Evolutionary conservation across 1,140 invertebrate genomes (phyloP), one percentile per base, ranked within the genome.

Genomic region (Schlechtendalia chinensis): DNA sequence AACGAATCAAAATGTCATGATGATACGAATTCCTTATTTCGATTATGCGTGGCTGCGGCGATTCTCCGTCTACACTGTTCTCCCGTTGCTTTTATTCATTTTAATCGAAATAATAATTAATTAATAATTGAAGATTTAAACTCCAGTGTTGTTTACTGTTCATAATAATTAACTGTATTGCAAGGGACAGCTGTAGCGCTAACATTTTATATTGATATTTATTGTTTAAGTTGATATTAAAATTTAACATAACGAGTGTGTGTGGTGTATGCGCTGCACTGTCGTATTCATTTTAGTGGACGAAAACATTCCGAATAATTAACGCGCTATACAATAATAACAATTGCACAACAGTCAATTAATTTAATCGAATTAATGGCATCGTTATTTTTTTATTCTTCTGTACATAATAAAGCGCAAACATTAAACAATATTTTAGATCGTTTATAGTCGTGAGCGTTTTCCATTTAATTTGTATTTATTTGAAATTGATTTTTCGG

Each of bases 201-300:
- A 32, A 16, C n/a, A n/a, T n/a, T n/a, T n/a, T n/a, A n/a, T 32
- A 63, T 63, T 63, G 19, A 63, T 17, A 65, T 65, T 45, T 67
- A 67, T 67, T 11, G n/a, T 47, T 22, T n/a, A 67, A 67, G n/a
- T 47, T 17, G 45, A 8, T 67, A 67, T 6, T 47, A 67, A 22
- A 19, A 45, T n/a, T 67, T n/a, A 39, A 39, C 32, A 39, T 39
- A 4, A 39, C 32, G 8, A 39, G 32, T 39, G 8, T 39, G 8
- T 39, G 8, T 39, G 32, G 32, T 39, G 32, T 39, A 39, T 8
- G 32, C n/a, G n/a, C n/a, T n/a, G n/a, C n/a, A n/a, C n/a, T n/a
- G n/a, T n/a, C n/a, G 32, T 39, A 8, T 67, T 67, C 32, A 39
- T 67, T 67, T 67, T 47, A n/a, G 32, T 14, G 8, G 65, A 47